Conservation (phyloP, 1,140 invertebrate species). For the Reticulitermes speratus region DNA sequence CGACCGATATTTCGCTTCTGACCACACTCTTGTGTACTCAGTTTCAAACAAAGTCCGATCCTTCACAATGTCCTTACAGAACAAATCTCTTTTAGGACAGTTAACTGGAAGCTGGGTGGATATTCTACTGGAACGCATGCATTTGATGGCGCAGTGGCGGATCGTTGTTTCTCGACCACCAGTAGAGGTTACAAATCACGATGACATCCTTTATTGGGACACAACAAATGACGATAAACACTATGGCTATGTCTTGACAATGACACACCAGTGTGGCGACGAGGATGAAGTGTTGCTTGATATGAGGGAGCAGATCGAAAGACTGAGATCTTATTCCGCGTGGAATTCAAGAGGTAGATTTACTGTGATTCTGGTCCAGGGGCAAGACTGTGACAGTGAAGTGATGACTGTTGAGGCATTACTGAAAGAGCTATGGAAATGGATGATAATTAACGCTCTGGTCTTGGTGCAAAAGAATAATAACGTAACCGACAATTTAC, state of each 20-base stretch:
- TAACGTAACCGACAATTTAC: background rate
- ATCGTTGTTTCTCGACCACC: background rate
- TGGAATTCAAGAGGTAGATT: background rate
- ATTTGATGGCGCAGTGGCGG: background rate
- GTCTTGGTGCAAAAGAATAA: background rate
- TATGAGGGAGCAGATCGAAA: background rate
- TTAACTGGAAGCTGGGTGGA: no score
- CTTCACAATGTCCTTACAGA: no score
- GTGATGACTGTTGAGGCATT: background rate
- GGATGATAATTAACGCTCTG: background rate
- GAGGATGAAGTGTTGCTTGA: background rate
- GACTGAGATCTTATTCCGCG: background rate
- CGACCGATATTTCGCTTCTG: no score
- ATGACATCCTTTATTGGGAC: background rate
- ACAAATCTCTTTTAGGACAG: no score
- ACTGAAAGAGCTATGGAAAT: background rate
- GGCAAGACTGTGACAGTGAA: background rate
- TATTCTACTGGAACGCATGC: background rate
- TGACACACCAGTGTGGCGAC: background rate
- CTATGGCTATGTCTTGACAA: background rate
- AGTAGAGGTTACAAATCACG: background rate
- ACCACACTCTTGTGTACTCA: no score
- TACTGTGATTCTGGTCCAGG: background rate
- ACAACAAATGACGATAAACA: background rate
- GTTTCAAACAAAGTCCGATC: no score